Evolutionary conservation across 2,888 invertebrate species (phyloP).

Genomic region (Volucella zonaria): DNA sequence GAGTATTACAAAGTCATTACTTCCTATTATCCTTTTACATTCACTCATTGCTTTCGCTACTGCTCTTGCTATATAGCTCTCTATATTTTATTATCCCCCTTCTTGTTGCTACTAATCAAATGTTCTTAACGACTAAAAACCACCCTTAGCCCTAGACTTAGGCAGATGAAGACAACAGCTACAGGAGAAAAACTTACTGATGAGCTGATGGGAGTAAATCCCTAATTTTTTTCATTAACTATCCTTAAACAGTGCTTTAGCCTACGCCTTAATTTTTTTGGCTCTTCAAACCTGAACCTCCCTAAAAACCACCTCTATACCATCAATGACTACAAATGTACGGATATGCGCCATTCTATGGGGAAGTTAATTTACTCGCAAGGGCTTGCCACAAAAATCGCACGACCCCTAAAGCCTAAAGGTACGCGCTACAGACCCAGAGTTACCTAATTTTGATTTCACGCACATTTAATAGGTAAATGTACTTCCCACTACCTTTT

Average conservation of each 20-base stretch:
- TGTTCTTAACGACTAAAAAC: constrained; percentile 57
- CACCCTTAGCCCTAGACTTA: constrained; percentile 17
- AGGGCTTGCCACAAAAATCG: constrained; percentile 63
- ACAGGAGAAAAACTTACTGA: background rate
- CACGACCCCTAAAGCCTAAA: constrained; percentile 21
- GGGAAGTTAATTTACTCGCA: constrained; percentile 64
- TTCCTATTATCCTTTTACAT: constrained; percentile 66
- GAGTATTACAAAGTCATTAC: constrained; percentile 69
- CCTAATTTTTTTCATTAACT: constrained; percentile 71
- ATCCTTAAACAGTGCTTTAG: constrained; percentile 51
- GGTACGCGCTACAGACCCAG: constrained; percentile 36
- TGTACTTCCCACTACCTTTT: constrained; percentile 63
- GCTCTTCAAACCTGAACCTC: background rate
- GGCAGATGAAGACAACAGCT: constrained; percentile 2
- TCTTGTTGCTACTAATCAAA: constrained; percentile 60
- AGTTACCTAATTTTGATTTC: constrained; percentile 72
- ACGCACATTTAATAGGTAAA: constrained; percentile 73
- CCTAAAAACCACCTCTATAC: background rate
- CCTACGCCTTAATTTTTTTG: constrained; percentile 19
- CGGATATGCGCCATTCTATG: background rate
- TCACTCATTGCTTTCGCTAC: constrained; percentile 54
- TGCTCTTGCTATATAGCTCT: too few relatives aligned
- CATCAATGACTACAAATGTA: background rate
- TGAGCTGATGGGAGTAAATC: constrained; percentile 33
- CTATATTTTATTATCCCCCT: background rate